Evolutionary conservation across 2,888 invertebrate genomes (phyloP).

Genomic region (Hirudinaria manillensis): DNA sequence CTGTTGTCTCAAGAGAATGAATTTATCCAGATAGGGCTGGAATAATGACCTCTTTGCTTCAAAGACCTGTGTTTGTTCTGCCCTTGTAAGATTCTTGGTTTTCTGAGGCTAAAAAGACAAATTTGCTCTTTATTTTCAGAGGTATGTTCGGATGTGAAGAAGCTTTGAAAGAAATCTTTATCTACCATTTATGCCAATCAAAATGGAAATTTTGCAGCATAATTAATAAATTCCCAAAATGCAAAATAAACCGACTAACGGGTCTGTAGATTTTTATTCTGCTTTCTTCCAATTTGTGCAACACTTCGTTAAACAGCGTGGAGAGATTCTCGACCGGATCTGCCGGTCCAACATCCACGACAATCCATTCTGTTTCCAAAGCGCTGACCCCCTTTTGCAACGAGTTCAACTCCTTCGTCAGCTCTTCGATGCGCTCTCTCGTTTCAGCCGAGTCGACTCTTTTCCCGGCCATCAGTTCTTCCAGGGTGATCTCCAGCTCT

Average conservation of each 20-base stretch:
- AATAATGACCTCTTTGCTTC: constrained; percentile 11
- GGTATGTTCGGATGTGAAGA: no score
- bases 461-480: neutral
- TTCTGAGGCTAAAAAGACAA: neutral
- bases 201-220: no score
- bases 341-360: neutral
- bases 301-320: neutral
- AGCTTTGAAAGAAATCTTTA: no score
- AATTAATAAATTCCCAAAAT: no score
- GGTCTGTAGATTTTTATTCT: neutral
- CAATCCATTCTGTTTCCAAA: constrained; percentile 12
- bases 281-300: neutral
- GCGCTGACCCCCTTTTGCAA: neutral
- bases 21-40: neutral
- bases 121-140: no score
- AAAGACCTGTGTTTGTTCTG: neutral
- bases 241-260: no score
- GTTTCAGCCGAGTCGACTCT: neutral
- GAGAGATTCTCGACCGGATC: neutral
- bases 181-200: no score
- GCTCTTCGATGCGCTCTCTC: neutral
- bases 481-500: constrained; percentile 1
- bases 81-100: neutral
- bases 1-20: neutral
- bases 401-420: neutral